Evolutionary conservation across 2,888 invertebrate genomes (phyloP), one percentile per base, ranked within the genome.

Genomic region (Orthosia gothica): DNA sequence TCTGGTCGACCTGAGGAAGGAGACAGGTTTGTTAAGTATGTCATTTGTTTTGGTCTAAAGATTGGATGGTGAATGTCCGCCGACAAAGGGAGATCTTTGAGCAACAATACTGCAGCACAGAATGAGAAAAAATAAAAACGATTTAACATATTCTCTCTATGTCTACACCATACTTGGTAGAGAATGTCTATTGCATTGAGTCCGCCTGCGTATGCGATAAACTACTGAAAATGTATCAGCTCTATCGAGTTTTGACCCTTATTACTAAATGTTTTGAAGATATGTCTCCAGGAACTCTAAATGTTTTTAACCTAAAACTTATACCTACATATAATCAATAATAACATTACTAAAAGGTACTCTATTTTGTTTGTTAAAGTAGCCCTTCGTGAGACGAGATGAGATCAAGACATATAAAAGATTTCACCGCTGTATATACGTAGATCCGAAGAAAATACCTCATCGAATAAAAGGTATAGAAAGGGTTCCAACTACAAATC

Each of bases 1-100:
- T 98, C 98, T 3, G 98, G 98, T 69, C 98, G 98, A 88, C 98
- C 98, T 98, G 93, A 3, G 9, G n/a, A 26, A 9, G 16, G 18
- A 45, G 18, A 20, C 0, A n/a, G 15, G 5, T 12, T 45, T 23
- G 7, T 0, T 18, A 16, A n/a, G 20, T 15, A 50, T 23, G n/a
- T 32, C 23, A 40, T 23, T 23, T 26, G 40, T n/a, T 40, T n/a
- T 20, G 5, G 18, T 13, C 32, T 12, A 32, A 18, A 15, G 4
- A 26, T 23, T 23, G 18, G 12, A 9, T 32, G 57, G 26, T 2
- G 26, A 26, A 57, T 15, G 9, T 57, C 16, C 23, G 18, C 0
- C 9, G 18, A 26, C 7, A 7, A 9, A 40, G 40, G 40, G 40
- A 9, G 40, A 9, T 40, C 40, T 40, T 40, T 9, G 40, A 40